These are phyloP conservation scores for Lepus americanus DNA, from an alignment of 2,113 vertebrate species.

Conservation along the genomic window DNA sequence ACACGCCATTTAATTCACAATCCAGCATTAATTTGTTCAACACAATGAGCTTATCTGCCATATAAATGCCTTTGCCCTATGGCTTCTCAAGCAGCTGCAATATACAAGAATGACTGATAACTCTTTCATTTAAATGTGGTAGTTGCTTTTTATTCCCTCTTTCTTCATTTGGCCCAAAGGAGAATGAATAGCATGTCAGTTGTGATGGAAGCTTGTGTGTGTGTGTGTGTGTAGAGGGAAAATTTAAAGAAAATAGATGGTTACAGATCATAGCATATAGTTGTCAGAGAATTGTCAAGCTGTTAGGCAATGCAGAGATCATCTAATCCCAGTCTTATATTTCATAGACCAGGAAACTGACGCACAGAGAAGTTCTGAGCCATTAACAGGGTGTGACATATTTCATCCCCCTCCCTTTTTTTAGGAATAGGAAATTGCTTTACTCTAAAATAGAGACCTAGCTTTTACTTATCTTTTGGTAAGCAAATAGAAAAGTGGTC, in stretches of 20 bases:
- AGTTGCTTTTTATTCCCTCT: constrained; percentile 69
- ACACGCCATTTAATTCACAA: constrained; percentile 90
- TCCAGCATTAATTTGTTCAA: constrained; percentile 90
- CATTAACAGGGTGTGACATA: neutral
- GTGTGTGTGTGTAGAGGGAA: neutral
- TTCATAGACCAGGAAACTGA: neutral
- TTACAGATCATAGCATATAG: neutral
- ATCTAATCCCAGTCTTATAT: neutral
- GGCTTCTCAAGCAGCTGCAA: constrained; percentile 88
- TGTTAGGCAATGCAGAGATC: neutral
- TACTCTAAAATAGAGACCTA: neutral
- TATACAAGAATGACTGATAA: constrained; percentile 88
- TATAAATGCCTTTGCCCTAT: constrained; percentile 89
- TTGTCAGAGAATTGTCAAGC: neutral
- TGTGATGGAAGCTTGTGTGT: constrained; percentile 65
- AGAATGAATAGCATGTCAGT: constrained; percentile 79
- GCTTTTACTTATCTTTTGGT: neutral
- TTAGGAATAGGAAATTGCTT: neutral
- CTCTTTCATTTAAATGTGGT: constrained; percentile 85
- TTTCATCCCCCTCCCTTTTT: neutral
- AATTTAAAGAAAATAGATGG: constrained; percentile 63
- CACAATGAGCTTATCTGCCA: constrained; percentile 88
- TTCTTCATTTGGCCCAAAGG: constrained; percentile 80
- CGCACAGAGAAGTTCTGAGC: constrained; percentile 3
- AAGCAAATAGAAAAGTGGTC: neutral